Evolutionary conservation across 2,797 vertebrate genomes (phyloP), one percentile per base, ranked within the genome.

Genomic region (Semotilus atromaculatus): DNA sequence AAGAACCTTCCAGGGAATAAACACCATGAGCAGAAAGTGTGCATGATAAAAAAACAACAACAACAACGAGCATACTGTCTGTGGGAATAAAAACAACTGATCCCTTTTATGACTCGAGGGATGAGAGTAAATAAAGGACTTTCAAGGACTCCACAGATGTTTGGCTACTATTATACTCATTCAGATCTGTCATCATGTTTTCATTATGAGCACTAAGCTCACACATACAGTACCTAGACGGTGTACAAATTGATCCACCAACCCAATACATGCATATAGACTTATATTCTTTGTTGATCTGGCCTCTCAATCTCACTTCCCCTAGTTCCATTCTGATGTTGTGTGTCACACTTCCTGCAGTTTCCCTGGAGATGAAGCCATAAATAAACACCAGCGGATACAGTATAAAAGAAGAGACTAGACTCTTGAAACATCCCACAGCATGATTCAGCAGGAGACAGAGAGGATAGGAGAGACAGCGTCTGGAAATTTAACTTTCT

Each of bases 161-260:
- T 81, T 86, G 86, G 26, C 62, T 76, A 53, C 64, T 72, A n/a
- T 84, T 84, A 70, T 87, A 53, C 67, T 86, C 43, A 48, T 81
- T 80, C 70, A 86, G n/a, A 64, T 36, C 88, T 90, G 89, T 90
- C 89, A 86, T 83, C 89, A 86, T 79, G 81, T 83, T 88, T 86
- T 86, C 86, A 90, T 90, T 89, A 90, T 38, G 34, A 67, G 55
- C 55, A 10, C 36, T 76, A 51, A 64, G 75, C 71, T 84, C 70
- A 75, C 78, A 85, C 64, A 48, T 40, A 3, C 38, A 48, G 48
- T 21, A 34, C 31, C 14, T 58, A 73, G 21, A 73, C 1, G 3
- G 36, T 51, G 11, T 21, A 78, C 13, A 76, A 36, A 29, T 3
- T 43, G 19, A 70, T 16, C 26, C 26, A 58, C 75, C 45, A 53